These are phyloP conservation scores for Taxidea taxus DNA, from an alignment of 2,113 vertebrate species.

Conservation along the genomic window DNA sequence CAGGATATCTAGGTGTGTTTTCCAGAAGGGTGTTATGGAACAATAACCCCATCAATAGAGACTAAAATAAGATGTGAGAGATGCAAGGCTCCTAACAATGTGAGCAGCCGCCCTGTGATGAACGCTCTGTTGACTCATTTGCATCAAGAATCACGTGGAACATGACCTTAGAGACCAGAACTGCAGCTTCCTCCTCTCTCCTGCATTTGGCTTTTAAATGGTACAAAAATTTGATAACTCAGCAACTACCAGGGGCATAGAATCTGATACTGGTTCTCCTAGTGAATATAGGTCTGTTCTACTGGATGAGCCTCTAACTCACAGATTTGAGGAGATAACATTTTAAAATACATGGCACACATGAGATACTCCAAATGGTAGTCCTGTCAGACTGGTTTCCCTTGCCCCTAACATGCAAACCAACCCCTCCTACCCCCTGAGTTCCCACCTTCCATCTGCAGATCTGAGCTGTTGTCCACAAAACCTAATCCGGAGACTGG, in stretches of 20 bases:
- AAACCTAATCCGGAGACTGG: not conserved
- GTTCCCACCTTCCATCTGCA: not conserved
- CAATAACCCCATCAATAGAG: not conserved
- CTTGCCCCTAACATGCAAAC: not conserved
- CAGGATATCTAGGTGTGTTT: not conserved
- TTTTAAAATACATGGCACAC: not conserved
- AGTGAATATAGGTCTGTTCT: not conserved
- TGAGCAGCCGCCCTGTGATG: not conserved
- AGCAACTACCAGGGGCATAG: not conserved
- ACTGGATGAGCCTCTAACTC: not conserved
- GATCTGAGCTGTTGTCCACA: not conserved
- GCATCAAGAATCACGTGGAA: not conserved
- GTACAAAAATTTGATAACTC: not conserved
- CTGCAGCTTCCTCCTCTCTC: not conserved
- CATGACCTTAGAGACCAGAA: not conserved
- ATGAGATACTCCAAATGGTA: not conserved
- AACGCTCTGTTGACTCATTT: slow-evolving; percentile 14
- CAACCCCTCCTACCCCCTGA: not conserved
- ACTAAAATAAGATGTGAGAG: slow-evolving; percentile 24
- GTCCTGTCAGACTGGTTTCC: not conserved
- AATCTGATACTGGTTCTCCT: not conserved
- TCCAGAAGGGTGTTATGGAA: slow-evolving; percentile 27
- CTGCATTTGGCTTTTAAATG: not conserved
- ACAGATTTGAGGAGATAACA: not conserved
- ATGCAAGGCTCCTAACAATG: not conserved